phyloP scores from a whole-genome alignment of 2,113 vertebrate genomes.

The Protobothrops mucrosquamatus region DNA sequence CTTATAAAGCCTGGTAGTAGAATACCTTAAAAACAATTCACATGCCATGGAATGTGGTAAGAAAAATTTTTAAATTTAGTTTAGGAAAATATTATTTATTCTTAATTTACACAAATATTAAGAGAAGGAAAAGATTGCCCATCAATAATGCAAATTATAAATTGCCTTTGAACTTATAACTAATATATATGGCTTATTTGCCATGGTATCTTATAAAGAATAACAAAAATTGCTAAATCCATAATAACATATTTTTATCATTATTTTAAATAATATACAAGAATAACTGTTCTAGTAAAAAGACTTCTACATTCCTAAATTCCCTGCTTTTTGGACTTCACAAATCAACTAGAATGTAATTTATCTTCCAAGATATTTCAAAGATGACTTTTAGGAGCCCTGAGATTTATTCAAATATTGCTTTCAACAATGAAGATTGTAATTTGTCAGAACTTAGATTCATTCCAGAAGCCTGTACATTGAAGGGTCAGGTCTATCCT shows the following conservation, averaged over 20 bases:
- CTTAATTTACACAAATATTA: not conserved
- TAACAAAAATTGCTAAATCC: not conserved
- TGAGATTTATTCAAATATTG: slow-evolving; percentile 19
- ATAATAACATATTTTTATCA: not conserved
- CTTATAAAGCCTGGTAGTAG: not conserved
- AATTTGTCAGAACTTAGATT: slow-evolving; percentile 21
- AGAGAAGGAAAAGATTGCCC: not conserved
- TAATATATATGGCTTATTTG: not conserved
- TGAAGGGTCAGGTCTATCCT: not conserved
- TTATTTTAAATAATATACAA: not conserved
- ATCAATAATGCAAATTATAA: not conserved
- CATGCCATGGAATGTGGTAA: not conserved
- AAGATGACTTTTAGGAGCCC: slow-evolving; percentile 13
- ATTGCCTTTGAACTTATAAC: not conserved
- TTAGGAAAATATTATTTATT: not conserved
- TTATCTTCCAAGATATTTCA: slow-evolving; percentile 17
- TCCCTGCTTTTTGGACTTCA: slow-evolving; percentile 21
- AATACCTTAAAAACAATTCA: not conserved
- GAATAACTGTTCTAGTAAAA: not conserved
- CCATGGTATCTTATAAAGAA: not conserved
- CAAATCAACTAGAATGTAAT: slow-evolving; percentile 3
- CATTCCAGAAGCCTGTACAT: slow-evolving; percentile 16
- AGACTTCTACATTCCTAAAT: not conserved
- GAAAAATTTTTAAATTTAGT: not conserved
- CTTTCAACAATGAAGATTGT: not conserved